Base-by-base conservation (phyloP, 35 echinoderm and acorn worm species). In the Ophioderma brevispina region DNA sequence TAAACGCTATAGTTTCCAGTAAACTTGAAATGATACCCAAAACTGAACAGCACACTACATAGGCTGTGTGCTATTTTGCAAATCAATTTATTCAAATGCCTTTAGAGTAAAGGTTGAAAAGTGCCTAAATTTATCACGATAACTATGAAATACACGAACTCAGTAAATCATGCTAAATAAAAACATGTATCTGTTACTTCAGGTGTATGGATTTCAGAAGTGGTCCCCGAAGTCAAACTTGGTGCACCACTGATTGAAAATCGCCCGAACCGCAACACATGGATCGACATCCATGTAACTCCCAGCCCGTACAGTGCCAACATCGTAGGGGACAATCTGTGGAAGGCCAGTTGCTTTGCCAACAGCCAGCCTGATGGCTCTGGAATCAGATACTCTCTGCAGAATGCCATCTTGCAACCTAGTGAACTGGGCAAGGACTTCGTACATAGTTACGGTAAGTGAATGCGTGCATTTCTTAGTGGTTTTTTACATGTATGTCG, bases 281-380 rank as follows among this genome's bases (percentile, higher is more conserved):
- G 46, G 10, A 32, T 91, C 18, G 52, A 89, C 33, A 28, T 94
- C 33, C 38, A 89, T 19, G 43, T 94, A 0, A 84, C 38, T 13
- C 81, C 92, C 0, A 80, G 70, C 35, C 31, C 86, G 2, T 56
- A 36, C 40, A 79, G 39, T 21, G 81, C 92, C 5, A 39, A 64
- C 13, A 85, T 94, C 81, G 34, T 30, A 0, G 92, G 92, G 18
- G 36, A 55, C 33, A 76, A 94, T 75, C 42, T 94, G 37, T 94
- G 87, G 79, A 36, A 78, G 13, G 92, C 84, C 0, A 80, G 37
- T 8, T 70, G 89, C 55, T 94, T 84, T 63, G 86, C 82, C 8
- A 89, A 28, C 49, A 31, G 76, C 46, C 42, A 81, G 21, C 32
- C 32, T 37, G 78, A 81, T 31, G 87, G 87, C 14, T 64, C 87